Base-by-base conservation (phyloP, 1,140 invertebrate genomes). In the Leptinotarsa lineolata region DNA sequence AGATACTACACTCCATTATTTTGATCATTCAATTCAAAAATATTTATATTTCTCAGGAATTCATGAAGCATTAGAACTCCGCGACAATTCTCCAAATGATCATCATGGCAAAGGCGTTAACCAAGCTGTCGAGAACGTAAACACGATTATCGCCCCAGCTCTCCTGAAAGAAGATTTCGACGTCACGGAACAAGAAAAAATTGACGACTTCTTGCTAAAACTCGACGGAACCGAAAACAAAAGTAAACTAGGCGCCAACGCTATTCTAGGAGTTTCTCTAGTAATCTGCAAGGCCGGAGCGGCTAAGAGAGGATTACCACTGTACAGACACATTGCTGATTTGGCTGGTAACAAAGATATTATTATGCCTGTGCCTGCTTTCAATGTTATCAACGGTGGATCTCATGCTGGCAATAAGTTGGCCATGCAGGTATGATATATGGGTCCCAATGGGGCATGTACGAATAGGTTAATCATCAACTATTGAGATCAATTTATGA, bases 341-440 rank as follows among this genome's bases (percentile, higher is more conserved):
- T 88, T 99, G 78, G 94, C 97, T 82, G 96, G 96, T 78, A 97
- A 96, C 82, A 90, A 87, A 70, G 88, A 97, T 12, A 94, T 99
- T 77, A 92, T 99, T 72, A 87, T 99, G 61, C 98, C 98, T 12
- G 94, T 97, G 6, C 98, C 98, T 73, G 96, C 97, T 54, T 98
- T 99, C 85, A 99, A 99, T 85, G 97, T 99, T 16, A 99, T 99
- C 85, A 99, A 99, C 85, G 98, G 98, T 77, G 98, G 98, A 59
- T 97, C 95, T 69, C 98, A 99, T 85, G 98, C 98, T 83, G 98
- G 97, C 74, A 99, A 99, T 86, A 98, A 98, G 84, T 87, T 99
- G 72, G 97, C 97, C 73, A 99, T 99, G 96, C 98, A 99, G 86
- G 97, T 99, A 96, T 96, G 97, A 13, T n/a, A 54, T 54, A 54